phyloP scores from a whole-genome alignment of 2,888 invertebrate genomes.

The Catocala fraxini region DNA sequence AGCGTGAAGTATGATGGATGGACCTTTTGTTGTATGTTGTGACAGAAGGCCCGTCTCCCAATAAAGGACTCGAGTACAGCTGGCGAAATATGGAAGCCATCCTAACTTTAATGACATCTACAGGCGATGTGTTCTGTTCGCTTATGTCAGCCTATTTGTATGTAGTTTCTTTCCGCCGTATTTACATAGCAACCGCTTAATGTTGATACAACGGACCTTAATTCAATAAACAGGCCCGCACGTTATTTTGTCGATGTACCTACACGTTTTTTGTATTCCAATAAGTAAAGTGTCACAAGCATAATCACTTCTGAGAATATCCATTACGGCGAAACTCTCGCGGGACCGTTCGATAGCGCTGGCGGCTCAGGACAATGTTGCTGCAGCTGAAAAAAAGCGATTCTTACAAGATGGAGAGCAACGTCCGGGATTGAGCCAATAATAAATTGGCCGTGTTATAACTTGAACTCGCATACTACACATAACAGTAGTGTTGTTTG shows the following conservation, averaged over 20 bases:
- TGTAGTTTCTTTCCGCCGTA: not conserved
- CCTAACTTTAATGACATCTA: too few species aligned
- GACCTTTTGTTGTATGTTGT: too few species aligned
- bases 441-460: slow-evolving; percentile 7
- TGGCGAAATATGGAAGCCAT: too few species aligned
- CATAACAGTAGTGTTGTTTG: slow-evolving; percentile 24
- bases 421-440: slow-evolving; percentile 26
- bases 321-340: slow-evolving; percentile 36
- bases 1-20: too few species aligned
- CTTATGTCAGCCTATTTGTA: not conserved
- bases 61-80: too few species aligned
- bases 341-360: slow-evolving; percentile 46
- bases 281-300: slow-evolving; percentile 59
- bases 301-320: slow-evolving; percentile 65
- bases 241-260: not conserved
- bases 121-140: not conserved
- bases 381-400: slow-evolving; percentile 54
- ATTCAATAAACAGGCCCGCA: not conserved
- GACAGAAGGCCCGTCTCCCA: too few species aligned
- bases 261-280: slow-evolving; percentile 38
- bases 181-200: too few species aligned
- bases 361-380: slow-evolving; percentile 60
- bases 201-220: too few species aligned
- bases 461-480: slow-evolving; percentile 13
- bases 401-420: slow-evolving; percentile 51